Evolutionary conservation across 2,113 vertebrate genomes (phyloP), one percentile per base, ranked within the genome.

Genomic region (Heteronetta atricapilla): DNA sequence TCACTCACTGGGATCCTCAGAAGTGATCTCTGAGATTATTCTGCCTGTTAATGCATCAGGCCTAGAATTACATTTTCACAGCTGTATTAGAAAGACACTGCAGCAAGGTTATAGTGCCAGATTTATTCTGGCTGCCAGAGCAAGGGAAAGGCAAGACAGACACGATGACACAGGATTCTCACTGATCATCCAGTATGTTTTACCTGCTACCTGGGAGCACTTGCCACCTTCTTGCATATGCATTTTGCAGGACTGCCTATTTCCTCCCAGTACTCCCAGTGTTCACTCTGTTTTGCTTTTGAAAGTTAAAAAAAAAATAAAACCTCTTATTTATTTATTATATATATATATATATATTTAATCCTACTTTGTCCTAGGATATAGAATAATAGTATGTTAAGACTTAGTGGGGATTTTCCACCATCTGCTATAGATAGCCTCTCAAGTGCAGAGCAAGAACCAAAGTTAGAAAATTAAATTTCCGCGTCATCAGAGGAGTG

Each of bases 331-430:
- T 21, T 48, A 11, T 48, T 6, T 48, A 48, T 46, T 20, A 44
- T 44, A 44, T 44, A 44, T 44, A 18, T 23, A 52, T 29, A 38
- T 38, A 10, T 38, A 10, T n/a, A 38, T 38, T 44, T 46, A 19
- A 20, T 46, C n/a, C 31, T 59, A 20, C 29, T 78, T 91, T 77
- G 33, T 66, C 86, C 44, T 53, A 46, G 23, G 75, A 85, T 13
- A 72, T 22, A 60, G 34, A 69, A 80, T 80, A 55, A 72, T 0
- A 33, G 12, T 29, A 68, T 36, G 33, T 36, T 36, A 73, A 60
- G 29, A 81, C 82, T 87, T 70, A 91, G 75, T 11, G 21, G 22
- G 53, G 63, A 85, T 91, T 96, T 94, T 91, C 70, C 50, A 82
- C 79, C 55, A 66, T 64, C 79, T 95, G 79, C 67, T 86, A 63